Percentiles rank a stretch among this genome's conserved stretches.
phyloP scores from a whole-genome alignment of 2,113 vertebrate genomes.

The Rynchops niger region DNA sequence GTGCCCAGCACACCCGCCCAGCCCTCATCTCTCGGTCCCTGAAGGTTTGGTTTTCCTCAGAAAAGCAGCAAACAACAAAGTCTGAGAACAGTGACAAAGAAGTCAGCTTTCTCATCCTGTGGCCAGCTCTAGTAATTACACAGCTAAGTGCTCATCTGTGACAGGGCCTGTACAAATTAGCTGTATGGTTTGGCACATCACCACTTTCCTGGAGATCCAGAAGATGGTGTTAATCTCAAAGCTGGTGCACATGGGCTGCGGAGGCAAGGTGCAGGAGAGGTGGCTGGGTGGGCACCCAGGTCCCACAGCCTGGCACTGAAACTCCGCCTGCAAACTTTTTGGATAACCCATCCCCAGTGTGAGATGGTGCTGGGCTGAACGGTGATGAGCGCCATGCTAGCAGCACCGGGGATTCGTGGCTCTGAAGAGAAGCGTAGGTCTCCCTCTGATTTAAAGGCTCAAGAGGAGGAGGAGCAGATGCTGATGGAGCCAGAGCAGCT shows the following conservation, averaged over 20 bases:
- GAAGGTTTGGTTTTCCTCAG: not conserved
- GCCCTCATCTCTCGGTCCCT: not conserved
- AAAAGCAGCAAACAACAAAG: not conserved
- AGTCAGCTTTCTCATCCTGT: not conserved
- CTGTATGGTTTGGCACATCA: not conserved
- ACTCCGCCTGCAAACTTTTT: accelerated
- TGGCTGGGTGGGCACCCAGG: not conserved
- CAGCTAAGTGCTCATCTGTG: not conserved
- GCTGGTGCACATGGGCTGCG: not conserved
- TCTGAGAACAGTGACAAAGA: not conserved
- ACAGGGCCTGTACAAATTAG: not conserved
- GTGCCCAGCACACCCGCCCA: not conserved
- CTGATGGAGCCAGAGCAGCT: not conserved
- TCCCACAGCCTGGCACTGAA: not conserved
- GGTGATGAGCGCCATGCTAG: not conserved
- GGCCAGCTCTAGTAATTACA: not conserved
- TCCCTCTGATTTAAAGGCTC: not conserved
- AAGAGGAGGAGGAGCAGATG: not conserved
- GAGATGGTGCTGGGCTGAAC: not conserved
- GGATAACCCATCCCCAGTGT: not conserved
- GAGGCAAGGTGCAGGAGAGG: not conserved
- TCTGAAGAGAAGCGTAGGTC: not conserved
- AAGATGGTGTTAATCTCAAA: not conserved
- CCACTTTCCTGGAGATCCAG: not conserved
- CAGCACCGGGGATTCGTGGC: not conserved